phyloP scores from a whole-genome alignment of 2,113 vertebrate genomes.

The Ammospiza nelsoni region DNA sequence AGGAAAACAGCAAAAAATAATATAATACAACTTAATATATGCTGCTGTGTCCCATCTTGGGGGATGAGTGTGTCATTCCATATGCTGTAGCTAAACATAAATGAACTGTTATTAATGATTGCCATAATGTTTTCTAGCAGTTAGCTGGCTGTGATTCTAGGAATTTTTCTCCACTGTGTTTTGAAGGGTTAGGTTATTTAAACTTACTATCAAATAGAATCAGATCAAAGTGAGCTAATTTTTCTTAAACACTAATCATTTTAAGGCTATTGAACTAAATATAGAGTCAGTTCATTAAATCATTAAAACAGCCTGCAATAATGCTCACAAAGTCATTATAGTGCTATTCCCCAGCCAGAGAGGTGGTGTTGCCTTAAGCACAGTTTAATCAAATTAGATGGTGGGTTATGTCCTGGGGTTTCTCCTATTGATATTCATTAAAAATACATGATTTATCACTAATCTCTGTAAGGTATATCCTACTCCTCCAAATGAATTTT shows the following conservation, averaged over 20 bases:
- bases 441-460: slow-evolving; percentile 94
- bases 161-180: slow-evolving; percentile 80
- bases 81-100: slow-evolving; percentile 79
- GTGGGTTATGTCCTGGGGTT: slow-evolving; percentile 90
- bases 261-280: slow-evolving; percentile 89
- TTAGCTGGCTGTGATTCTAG: slow-evolving; percentile 81
- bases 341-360: slow-evolving; percentile 87
- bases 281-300: slow-evolving; percentile 92
- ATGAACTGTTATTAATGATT: slow-evolving; percentile 81
- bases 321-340: slow-evolving; percentile 92
- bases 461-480: slow-evolving; percentile 87
- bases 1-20: background rate
- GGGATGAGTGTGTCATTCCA: slow-evolving; percentile 63
- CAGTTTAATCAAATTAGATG: slow-evolving; percentile 95
- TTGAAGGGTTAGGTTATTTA: slow-evolving; percentile 86
- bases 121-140: slow-evolving; percentile 79
- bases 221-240: slow-evolving; percentile 88
- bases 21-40: slow-evolving; percentile 15
- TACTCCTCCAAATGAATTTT: slow-evolving; percentile 83
- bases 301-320: slow-evolving; percentile 91
- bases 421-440: slow-evolving; percentile 95
- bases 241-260: slow-evolving; percentile 91
- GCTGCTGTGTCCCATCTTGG: slow-evolving; percentile 55
- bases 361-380: slow-evolving; percentile 90
- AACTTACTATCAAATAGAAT: slow-evolving; percentile 86